Percentiles rank a stretch among this genome's conserved stretches.
These are phyloP conservation scores for Mormyrus proboscirostris DNA, from an alignment of 2,797 vertebrate genomes.

Conservation along the genomic window DNA sequence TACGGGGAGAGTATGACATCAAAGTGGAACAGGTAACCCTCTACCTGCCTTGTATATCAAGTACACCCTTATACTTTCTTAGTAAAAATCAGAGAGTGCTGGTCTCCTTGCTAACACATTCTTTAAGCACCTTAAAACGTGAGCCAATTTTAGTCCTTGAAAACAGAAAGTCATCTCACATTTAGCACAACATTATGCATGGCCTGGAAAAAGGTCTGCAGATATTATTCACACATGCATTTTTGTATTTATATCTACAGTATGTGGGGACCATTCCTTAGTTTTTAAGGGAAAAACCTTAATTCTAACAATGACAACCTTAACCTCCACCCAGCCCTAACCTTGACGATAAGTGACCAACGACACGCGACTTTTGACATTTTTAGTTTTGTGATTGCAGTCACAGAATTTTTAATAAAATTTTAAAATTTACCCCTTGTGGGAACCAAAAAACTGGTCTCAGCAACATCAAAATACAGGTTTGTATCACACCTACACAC, in stretches of 20 bases:
- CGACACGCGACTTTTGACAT: neutral
- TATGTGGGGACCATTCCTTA: neutral
- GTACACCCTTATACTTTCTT: neutral
- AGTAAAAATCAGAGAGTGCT: neutral
- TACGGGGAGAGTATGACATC: constrained; percentile 87
- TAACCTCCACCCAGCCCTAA: neutral
- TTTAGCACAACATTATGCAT: neutral
- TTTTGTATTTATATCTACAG: neutral
- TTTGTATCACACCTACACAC: neutral
- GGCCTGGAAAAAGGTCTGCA: neutral
- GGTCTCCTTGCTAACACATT: neutral
- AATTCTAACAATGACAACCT: neutral
- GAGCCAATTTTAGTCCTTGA: neutral
- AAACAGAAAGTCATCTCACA: neutral
- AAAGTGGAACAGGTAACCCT: constrained; percentile 86
- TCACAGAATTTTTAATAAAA: neutral
- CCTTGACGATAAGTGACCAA: neutral
- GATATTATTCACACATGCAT: neutral
- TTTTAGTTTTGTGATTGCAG: neutral
- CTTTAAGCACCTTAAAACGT: neutral
- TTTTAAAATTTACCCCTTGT: neutral
- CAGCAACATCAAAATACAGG: neutral
- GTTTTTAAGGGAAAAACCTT: neutral
- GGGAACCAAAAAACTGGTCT: neutral
- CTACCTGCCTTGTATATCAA: neutral